These are phyloP conservation scores for Fregata magnificens DNA, from an alignment of 2,113 vertebrate species.

Conservation along the genomic window DNA sequence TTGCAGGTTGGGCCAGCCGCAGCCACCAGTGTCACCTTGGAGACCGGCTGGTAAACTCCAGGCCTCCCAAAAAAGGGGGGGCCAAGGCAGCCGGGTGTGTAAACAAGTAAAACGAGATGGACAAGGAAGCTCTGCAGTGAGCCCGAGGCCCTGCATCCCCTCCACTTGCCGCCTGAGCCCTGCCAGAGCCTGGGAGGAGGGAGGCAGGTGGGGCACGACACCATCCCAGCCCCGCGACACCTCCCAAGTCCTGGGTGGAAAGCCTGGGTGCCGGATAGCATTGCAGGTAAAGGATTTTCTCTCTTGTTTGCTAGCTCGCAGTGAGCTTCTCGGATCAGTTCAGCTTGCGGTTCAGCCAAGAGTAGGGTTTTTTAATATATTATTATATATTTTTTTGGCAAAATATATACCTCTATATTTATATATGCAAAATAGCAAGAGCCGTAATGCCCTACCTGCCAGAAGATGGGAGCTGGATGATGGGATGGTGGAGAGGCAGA, in stretches of 20 bases:
- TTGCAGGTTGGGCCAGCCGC: not conserved
- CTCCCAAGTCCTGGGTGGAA: not conserved
- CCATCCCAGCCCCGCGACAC: accelerated
- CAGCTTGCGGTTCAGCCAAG: not conserved
- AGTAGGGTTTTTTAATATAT: too few species aligned
- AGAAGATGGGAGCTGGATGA: not conserved
- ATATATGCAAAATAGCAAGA: not conserved
- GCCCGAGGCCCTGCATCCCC: accelerated
- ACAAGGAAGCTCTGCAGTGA: not conserved
- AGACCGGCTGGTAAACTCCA: slow-evolving; percentile 25
- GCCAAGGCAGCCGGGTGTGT: not conserved
- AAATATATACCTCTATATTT: too few species aligned
- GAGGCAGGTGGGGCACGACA: not conserved
- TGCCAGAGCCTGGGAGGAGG: accelerated
- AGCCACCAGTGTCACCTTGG: slow-evolving; percentile 29
- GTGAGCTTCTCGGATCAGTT: not conserved
- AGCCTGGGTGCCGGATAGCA: not conserved
- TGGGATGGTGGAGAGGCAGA: not conserved
- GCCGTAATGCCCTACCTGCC: not conserved
- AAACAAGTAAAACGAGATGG: slow-evolving; percentile 6
- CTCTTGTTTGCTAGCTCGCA: not conserved
- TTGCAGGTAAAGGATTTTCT: slow-evolving; percentile 24
- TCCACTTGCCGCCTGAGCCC: not conserved
- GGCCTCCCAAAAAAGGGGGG: not conserved
- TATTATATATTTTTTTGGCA: not conserved